These are phyloP conservation scores for Centrocercus urophasianus DNA, from an alignment of 2,113 vertebrate genomes.

Conservation along the genomic window DNA sequence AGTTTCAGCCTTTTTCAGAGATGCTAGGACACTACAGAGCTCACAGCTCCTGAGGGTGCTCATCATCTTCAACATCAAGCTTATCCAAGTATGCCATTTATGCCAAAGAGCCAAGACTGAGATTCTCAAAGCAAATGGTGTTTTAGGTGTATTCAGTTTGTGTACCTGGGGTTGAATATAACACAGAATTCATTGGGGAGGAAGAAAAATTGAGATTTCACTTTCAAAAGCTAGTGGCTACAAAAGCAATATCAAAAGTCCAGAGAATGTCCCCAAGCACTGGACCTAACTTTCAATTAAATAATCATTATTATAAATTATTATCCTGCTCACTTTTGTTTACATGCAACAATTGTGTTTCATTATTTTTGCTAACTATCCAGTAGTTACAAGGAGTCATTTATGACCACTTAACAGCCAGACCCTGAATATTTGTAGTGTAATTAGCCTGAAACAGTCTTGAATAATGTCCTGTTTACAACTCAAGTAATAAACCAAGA, in stretches of 20 bases:
- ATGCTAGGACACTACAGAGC: not conserved
- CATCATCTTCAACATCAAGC: not conserved
- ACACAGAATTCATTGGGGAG: not conserved
- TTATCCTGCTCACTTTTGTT: conserved; percentile 7
- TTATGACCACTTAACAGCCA: conserved; percentile 56
- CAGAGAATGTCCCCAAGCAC: not conserved
- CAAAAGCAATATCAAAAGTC: not conserved
- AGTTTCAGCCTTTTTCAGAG: not conserved
- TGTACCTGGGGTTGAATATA: not conserved
- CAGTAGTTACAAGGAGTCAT: conserved; percentile 52
- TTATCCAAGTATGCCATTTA: not conserved
- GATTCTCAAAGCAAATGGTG: not conserved
- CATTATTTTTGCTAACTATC: conserved; percentile 48
- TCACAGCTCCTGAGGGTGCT: not conserved
- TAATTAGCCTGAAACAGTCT: conserved; percentile 53
- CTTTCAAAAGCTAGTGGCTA: not conserved
- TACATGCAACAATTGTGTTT: conserved; percentile 7
- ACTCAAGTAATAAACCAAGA: conserved; percentile 48
- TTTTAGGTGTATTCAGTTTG: not conserved
- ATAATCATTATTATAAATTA: conserved; percentile 41
- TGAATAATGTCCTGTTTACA: conserved; percentile 70
- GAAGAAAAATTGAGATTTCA: not conserved
- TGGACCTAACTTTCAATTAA: conserved; percentile 34
- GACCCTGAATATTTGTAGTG: conserved; percentile 52
- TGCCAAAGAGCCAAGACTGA: not conserved